Conservation (phyloP, 2,797 vertebrate genomes). For the Macrochelys suwanniensis region DNA sequence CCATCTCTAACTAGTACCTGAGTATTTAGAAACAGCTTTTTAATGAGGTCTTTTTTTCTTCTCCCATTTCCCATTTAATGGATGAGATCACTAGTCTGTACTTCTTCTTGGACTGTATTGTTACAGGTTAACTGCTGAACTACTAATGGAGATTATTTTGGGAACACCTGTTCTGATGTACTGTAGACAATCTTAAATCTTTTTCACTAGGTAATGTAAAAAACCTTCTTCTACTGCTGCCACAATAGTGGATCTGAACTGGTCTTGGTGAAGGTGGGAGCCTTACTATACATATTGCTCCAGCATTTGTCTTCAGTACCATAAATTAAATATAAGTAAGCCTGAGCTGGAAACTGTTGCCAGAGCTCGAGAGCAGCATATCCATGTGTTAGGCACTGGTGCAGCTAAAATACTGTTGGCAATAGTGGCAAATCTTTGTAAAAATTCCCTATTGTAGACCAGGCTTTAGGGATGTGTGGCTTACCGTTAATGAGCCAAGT, state of each 20-base stretch:
- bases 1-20: background rate
- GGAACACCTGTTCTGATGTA: background rate
- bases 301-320: background rate
- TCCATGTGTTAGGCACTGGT: background rate
- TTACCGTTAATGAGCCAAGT: background rate
- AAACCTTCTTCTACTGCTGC: background rate
- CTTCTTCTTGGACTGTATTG: background rate
- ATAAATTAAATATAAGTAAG: background rate
- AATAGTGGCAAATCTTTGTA: background rate
- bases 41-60: background rate
- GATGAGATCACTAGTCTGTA: background rate
- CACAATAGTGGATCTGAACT: background rate
- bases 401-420: background rate
- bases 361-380: background rate
- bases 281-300: background rate
- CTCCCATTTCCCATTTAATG: background rate
- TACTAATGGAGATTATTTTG: background rate
- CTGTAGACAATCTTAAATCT: background rate
- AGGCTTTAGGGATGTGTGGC: background rate
- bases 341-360: background rate
- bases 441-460: background rate
- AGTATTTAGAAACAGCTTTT: background rate
- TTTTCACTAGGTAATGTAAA: background rate
- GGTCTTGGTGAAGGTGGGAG: background rate
- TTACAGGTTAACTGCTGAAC: constrained; percentile 29